Percentiles rank a stretch among this genome's conserved stretches.
Evolutionary conservation across 2,797 vertebrate genomes (phyloP).

Genomic region (Harpagifer antarcticus): DNA sequence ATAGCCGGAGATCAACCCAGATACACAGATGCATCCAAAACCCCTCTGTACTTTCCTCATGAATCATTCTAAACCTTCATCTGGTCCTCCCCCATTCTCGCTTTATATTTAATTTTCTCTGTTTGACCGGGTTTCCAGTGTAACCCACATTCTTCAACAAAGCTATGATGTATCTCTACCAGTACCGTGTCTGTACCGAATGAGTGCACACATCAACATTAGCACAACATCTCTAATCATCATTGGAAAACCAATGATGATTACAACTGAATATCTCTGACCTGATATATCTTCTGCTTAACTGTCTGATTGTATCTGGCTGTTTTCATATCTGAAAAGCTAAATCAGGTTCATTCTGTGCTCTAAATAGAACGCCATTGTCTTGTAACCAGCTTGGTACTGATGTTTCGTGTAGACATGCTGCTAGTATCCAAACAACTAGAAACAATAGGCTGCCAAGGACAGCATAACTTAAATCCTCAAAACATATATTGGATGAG

Average conservation of each 20-base stretch:
- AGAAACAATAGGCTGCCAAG: background rate
- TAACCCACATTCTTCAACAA: background rate
- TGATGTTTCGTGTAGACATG: background rate
- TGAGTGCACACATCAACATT: background rate
- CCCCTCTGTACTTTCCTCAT: conserved; percentile 11
- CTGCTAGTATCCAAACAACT: background rate
- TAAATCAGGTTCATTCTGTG: conserved; percentile 12
- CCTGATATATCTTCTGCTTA: conserved; percentile 23
- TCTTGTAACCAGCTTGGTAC: background rate
- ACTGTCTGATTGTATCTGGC: conserved; percentile 32
- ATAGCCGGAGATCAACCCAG: conserved; percentile 16
- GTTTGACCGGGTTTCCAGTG: conserved; percentile 3
- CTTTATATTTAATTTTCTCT: background rate
- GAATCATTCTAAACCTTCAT: conserved; percentile 21
- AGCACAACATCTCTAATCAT: background rate
- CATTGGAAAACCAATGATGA: background rate
- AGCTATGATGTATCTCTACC: background rate
- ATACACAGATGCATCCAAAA: conserved; percentile 16
- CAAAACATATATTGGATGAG: background rate
- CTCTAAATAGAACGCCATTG: conserved; percentile 17
- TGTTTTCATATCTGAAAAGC: conserved; percentile 5
- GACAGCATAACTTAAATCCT: background rate
- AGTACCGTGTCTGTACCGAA: background rate
- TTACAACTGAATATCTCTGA: conserved; percentile 12
- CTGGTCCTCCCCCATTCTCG: background rate